phyloP scores from a whole-genome alignment of 1,140 invertebrate genomes.

The Cyclina sinensis region DNA sequence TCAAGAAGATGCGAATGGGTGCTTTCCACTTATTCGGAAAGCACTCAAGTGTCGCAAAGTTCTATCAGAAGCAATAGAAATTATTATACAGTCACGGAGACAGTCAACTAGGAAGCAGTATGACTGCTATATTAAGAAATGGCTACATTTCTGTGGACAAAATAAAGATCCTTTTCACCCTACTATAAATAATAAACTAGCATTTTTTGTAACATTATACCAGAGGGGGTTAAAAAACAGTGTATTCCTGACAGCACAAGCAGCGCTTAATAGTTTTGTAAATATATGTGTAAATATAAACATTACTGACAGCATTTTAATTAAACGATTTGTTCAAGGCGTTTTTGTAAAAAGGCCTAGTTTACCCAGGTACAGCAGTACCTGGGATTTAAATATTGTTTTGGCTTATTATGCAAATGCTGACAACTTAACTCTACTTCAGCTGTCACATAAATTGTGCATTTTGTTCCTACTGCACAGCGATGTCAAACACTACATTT shows the following conservation, averaged over 20 bases:
- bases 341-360: background rate
- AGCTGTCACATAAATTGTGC: slow-evolving; percentile 16
- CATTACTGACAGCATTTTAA: too few relatives aligned
- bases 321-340: background rate
- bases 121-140: background rate
- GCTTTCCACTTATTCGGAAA: slow-evolving; percentile 6
- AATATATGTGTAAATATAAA: too few relatives aligned
- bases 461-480: too few relatives aligned
- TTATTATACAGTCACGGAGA: slow-evolving; percentile 1
- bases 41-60: background rate
- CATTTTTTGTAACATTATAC: slow-evolving; percentile 60
- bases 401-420: background rate
- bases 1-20: slow-evolving; percentile 45
- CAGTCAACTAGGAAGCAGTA: background rate
- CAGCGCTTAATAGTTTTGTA: too few relatives aligned
- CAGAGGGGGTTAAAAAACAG: too few relatives aligned
- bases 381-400: background rate
- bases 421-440: background rate
- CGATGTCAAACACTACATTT: slow-evolving; percentile 27
- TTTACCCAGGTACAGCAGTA: background rate
- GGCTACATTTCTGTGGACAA: background rate
- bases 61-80: background rate
- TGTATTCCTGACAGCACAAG: too few relatives aligned
- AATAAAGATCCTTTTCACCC: background rate
- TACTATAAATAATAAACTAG: slow-evolving; percentile 12